Base-by-base conservation (phyloP, 1,140 invertebrate genomes). In the Anastrepha ludens region DNA sequence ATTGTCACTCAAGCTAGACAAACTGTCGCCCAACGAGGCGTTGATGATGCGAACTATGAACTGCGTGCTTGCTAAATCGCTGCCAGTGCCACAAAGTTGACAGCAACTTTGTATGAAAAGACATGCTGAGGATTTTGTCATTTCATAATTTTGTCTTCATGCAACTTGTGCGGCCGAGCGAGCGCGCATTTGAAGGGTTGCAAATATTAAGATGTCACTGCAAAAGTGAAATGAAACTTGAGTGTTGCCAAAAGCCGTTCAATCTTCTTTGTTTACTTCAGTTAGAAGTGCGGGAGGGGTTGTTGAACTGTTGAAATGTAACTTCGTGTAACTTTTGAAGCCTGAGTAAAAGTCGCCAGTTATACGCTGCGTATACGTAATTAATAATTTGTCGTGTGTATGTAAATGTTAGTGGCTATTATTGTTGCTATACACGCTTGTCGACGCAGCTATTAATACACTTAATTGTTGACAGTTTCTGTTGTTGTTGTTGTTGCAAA, bases 1-100 rank as follows among this genome's bases (percentile, higher is more conserved):
- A 81, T 55, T 55, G n/a, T 29, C 74, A 81, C 47, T 81, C 74
- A 81, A 55, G 9, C 20, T n/a, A 81, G 74, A 81, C 74, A 81
- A 81, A 81, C 47, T 81, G 74, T 81, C 74, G 17, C 44, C 74
- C 50, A 81, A 2, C n/a, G 20, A 55, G 7, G 17, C 50, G 17
- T 55, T 62, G 17, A 2, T 11, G 20, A 29, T 2, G n/a, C 17
- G 29, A 67, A 67, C 74, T 47, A 55, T 55, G 17, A 81, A 81
- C 74, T 55, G 17, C 44, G 58, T 81, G 47, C 9, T 11, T 17
- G 9, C 17, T 47, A 20, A 29, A n/a, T 55, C 47, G 70, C n/a
- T 29, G 44, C 6, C 70, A 9, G 41, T 47, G 70, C 9, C 70
- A 74, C 44, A 50, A 74, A 17, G 29, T 74, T 81, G 74, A 29